These are phyloP conservation scores for Willisornis vidua DNA, from an alignment of 2,113 vertebrate genomes.

Conservation along the genomic window DNA sequence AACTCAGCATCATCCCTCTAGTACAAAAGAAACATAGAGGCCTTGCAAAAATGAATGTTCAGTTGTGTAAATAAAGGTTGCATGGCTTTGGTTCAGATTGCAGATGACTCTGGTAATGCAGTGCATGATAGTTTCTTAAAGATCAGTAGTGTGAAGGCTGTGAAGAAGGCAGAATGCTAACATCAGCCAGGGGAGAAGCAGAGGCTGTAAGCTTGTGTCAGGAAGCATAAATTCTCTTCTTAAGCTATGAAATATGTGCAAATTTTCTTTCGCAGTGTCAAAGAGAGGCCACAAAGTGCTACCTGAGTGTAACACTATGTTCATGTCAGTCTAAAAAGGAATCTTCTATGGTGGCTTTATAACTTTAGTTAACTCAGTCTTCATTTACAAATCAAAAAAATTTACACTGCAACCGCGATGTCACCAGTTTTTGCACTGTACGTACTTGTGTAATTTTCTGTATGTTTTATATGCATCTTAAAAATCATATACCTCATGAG, in stretches of 20 bases:
- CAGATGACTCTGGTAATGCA: neutral
- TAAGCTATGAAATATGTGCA: neutral
- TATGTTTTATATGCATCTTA: neutral
- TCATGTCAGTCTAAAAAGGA: neutral
- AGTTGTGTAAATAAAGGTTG: neutral
- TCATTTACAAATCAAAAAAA: neutral
- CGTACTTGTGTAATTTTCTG: neutral
- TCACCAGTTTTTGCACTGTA: neutral
- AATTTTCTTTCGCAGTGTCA: neutral
- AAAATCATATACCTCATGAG: neutral
- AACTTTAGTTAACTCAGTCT: neutral
- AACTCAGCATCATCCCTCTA: neutral
- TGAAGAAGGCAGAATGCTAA: neutral
- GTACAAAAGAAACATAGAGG: neutral
- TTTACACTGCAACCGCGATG: accelerated
- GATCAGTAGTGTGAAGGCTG: accelerated
- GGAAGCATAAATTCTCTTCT: neutral
- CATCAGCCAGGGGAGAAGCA: neutral
- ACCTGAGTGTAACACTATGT: neutral
- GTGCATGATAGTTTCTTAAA: neutral
- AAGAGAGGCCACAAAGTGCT: neutral
- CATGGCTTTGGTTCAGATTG: neutral
- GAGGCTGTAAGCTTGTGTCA: neutral
- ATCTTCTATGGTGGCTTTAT: neutral
- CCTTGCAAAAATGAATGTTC: neutral